Evolutionary conservation across 2,888 invertebrate species (phyloP).

Genomic region (Drosophila picticornis): DNA sequence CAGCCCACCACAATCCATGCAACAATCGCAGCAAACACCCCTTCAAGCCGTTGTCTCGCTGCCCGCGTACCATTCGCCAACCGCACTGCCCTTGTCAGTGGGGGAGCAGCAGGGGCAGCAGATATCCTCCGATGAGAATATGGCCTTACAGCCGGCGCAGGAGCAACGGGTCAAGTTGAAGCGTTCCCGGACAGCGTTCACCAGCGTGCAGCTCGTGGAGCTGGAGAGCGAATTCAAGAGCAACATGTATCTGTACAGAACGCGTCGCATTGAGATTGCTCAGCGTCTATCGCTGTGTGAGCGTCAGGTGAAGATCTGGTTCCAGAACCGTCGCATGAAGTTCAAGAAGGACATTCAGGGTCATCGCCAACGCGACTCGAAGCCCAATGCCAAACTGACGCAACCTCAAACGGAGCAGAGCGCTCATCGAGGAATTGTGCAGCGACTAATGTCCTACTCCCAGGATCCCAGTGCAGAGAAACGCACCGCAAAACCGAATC

Average conservation of each 20-base stretch:
- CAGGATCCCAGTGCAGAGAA: constrained; percentile 69
- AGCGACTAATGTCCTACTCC: constrained; percentile 79
- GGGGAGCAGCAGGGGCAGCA: constrained; percentile 46
- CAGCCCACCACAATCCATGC: constrained; percentile 12
- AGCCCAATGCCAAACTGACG: constrained; percentile 51
- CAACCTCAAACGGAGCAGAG: constrained; percentile 69
- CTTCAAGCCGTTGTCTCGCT: constrained; percentile 11
- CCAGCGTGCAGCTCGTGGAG: constrained; percentile 97
- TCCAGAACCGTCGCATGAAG: constrained; percentile 93
- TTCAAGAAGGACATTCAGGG: constrained; percentile 86
- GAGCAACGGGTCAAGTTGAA: constrained; percentile 69
- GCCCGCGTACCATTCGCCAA: constrained; percentile 33
- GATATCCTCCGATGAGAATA: constrained; percentile 67
- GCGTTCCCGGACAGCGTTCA: constrained; percentile 94
- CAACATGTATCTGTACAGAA: constrained; percentile 96
- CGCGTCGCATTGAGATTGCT: constrained; percentile 97
- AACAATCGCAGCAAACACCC: constrained; percentile 16
- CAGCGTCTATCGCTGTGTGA: constrained; percentile 96
- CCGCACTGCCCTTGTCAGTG: constrained; percentile 21
- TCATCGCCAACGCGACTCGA: constrained; percentile 60
- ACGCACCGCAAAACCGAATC: constrained; percentile 11
- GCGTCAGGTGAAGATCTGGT: constrained; percentile 95
- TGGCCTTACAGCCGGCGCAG: constrained; percentile 52
- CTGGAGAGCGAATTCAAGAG: constrained; percentile 98
- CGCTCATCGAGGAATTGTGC: constrained; percentile 75